Conservation (phyloP, 2,797 vertebrate species). For the Psittacula derbiana region DNA sequence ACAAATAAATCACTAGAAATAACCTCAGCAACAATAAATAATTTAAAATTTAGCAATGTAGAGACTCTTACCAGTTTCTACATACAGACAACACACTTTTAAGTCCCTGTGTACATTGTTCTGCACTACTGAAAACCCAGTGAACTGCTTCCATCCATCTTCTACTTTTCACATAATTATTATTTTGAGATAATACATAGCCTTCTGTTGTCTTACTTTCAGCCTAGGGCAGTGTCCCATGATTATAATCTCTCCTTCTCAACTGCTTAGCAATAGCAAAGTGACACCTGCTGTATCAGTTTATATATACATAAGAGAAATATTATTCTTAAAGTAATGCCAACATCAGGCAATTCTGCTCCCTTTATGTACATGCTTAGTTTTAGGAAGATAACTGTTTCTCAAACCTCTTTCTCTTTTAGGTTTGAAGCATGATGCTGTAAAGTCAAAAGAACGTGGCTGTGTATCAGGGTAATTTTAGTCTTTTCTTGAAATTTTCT, state of each 20-base stretch:
- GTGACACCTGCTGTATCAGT: background rate
- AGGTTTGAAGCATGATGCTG: background rate
- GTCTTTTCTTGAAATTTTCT: background rate
- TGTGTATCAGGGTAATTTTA: background rate
- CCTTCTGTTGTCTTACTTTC: background rate
- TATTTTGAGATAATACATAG: constrained; percentile 14
- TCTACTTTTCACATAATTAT: background rate
- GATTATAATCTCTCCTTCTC: background rate
- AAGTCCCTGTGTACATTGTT: background rate
- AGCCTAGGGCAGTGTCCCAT: background rate
- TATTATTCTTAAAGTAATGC: background rate
- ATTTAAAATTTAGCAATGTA: background rate
- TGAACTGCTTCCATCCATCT: constrained; percentile 17
- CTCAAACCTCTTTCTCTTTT: background rate
- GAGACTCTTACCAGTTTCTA: background rate
- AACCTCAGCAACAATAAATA: background rate
- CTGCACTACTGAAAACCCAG: background rate
- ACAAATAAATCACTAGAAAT: constrained; percentile 37
- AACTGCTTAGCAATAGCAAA: background rate
- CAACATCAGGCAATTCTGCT: background rate
- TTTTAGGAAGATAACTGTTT: background rate
- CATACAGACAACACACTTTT: background rate
- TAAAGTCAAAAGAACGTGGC: background rate
- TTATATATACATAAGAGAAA: background rate
- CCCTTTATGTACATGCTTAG: rapidly evolving